phyloP scores from a whole-genome alignment of 2,797 vertebrate species.

The Dryobates pubescens region DNA sequence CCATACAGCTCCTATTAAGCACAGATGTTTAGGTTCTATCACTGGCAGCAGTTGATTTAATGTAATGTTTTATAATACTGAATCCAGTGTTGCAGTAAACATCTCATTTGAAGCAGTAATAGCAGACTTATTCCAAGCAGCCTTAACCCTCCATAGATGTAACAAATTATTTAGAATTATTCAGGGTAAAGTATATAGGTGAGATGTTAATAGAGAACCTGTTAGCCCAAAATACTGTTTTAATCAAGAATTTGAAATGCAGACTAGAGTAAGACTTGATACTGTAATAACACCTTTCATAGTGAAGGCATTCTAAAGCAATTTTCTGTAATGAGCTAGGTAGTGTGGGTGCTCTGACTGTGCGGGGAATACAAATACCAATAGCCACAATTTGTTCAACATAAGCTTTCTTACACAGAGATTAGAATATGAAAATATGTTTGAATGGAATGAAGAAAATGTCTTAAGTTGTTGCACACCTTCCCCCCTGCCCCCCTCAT shows the following conservation, averaged over 20 bases:
- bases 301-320: conserved; percentile 54
- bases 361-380: conserved; percentile 33
- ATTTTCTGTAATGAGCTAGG: conserved; percentile 48
- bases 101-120: conserved; percentile 66
- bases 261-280: conserved; percentile 61
- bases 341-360: conserved; percentile 7
- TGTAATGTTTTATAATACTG: conserved; percentile 20
- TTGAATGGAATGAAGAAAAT: neutral
- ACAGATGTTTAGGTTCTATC: neutral
- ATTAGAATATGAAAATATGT: neutral
- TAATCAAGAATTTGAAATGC: conserved; percentile 63
- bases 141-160: conserved; percentile 60
- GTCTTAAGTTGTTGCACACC: neutral
- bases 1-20: neutral
- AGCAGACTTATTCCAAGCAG: conserved; percentile 63
- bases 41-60: neutral
- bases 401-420: neutral
- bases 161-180: conserved; percentile 55
- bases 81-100: conserved; percentile 56
- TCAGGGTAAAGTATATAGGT: conserved; percentile 36
- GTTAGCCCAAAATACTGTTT: conserved; percentile 55
- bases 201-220: conserved; percentile 45
- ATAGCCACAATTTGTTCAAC: conserved; percentile 8
- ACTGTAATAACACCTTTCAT: conserved; percentile 62
- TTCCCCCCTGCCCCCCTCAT: neutral